A percentile compares a stretch with the other conserved stretches of the same genome.
phyloP scores from a whole-genome alignment of 2,797 vertebrate genomes.

The Sebastes vulpes region DNA sequence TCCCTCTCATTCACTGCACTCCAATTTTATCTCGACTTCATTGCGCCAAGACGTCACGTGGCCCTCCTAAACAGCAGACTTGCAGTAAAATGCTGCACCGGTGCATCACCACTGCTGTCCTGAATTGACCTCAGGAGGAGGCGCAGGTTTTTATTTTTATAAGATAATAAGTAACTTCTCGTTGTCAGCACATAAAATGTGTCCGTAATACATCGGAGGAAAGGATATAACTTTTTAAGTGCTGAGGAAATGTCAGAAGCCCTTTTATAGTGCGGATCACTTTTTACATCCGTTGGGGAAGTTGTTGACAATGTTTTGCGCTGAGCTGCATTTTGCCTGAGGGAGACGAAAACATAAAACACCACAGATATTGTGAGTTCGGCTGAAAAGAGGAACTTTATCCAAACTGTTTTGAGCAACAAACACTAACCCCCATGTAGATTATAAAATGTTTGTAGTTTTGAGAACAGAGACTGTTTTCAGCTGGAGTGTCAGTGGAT shows the following conservation, averaged over 20 bases:
- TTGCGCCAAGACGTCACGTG: slow-evolving; percentile 58
- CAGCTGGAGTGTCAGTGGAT: background rate
- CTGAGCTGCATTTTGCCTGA: slow-evolving; percentile 11
- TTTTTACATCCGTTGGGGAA: background rate
- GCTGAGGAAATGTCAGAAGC: background rate
- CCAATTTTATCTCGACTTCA: slow-evolving; percentile 20
- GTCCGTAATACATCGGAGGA: background rate
- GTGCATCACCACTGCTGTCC: slow-evolving; percentile 20
- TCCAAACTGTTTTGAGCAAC: background rate
- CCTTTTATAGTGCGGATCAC: background rate
- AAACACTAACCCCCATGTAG: background rate
- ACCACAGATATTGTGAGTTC: slow-evolving; percentile 5
- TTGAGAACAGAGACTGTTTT: background rate
- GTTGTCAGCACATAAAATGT: background rate
- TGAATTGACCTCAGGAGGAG: background rate
- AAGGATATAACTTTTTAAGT: background rate
- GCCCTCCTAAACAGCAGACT: slow-evolving; percentile 36
- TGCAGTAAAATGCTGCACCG: slow-evolving; percentile 51
- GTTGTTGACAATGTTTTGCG: slow-evolving; percentile 1
- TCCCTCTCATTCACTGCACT: slow-evolving; percentile 41
- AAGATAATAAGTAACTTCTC: background rate
- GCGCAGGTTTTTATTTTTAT: slow-evolving; percentile 1
- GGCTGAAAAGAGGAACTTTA: background rate
- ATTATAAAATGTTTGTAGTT: background rate
- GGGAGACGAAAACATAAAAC: background rate